Evolutionary conservation across 2,888 invertebrate species (phyloP).

Genomic region (Agrypnus murinus): DNA sequence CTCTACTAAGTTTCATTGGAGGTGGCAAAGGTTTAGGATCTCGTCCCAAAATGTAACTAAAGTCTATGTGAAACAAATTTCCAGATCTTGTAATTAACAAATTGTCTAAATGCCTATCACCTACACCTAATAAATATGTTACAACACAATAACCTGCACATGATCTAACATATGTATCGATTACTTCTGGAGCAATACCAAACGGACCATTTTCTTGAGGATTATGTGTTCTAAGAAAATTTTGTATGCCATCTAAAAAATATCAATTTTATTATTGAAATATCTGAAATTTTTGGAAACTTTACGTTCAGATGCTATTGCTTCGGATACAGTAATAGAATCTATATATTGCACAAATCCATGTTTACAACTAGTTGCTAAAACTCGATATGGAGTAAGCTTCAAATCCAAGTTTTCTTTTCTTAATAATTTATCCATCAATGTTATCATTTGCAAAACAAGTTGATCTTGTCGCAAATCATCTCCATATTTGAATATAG

Average conservation of each 20-base stretch:
- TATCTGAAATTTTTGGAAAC: neutral
- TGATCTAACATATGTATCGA: conserved; percentile 97
- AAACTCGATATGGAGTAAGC: conserved; percentile 94
- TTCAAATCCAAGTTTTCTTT: conserved; percentile 97
- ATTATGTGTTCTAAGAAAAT: conserved; percentile 93
- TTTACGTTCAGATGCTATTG: conserved; percentile 85
- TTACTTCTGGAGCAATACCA: conserved; percentile 93
- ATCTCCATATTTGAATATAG: conserved; percentile 98
- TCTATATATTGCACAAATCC: conserved; percentile 98
- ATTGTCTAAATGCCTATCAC: conserved; percentile 98
- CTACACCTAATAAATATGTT: conserved; percentile 97
- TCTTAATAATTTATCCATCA: conserved; percentile 97
- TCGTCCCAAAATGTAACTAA: conserved; percentile 97
- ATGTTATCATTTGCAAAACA: conserved; percentile 96
- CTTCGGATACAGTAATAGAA: conserved; percentile 94
- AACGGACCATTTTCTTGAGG: conserved; percentile 91
- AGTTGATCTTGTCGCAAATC: conserved; percentile 98
- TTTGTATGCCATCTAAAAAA: conserved; percentile 89
- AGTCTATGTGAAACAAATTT: conserved; percentile 97
- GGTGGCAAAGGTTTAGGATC: conserved; percentile 99
- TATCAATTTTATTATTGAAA: neutral
- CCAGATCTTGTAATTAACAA: conserved; percentile 92
- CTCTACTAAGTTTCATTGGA: conserved; percentile 98
- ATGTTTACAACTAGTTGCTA: conserved; percentile 96
- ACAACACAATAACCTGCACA: conserved; percentile 99